A percentile compares a stretch with the other conserved stretches of the same genome.
Evolutionary conservation across 1,140 invertebrate species (phyloP).

Genomic region (Phenacoccus solenopsis): DNA sequence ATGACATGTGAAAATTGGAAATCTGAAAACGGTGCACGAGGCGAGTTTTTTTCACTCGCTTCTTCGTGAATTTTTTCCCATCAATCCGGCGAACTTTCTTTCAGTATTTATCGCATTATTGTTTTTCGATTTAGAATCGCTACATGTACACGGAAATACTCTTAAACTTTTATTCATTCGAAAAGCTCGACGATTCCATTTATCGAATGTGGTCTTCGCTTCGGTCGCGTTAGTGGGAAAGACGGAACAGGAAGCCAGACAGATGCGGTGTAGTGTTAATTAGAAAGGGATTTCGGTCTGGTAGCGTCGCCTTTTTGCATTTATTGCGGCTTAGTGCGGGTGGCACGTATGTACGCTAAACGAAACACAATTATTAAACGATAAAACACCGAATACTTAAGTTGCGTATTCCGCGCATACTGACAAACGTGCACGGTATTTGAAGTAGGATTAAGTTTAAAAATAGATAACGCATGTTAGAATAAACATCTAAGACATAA

Average conservation of each 20-base stretch:
- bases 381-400: slow-evolving; percentile 2
- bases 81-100: neutral
- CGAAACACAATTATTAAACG: slow-evolving; percentile 2
- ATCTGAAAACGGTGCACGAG: neutral
- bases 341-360: neutral
- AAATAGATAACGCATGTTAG: slow-evolving; percentile 15
- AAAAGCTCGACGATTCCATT: neutral
- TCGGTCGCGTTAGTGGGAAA: too few relatives aligned
- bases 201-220: neutral
- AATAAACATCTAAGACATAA: slow-evolving; percentile 16
- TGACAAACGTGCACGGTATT: neutral
- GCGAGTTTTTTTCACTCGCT: neutral
- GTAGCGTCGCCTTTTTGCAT: neutral
- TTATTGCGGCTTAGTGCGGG: neutral
- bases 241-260: too few relatives aligned
- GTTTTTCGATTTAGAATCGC: neutral
- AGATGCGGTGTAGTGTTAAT: too few relatives aligned
- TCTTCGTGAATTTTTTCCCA: neutral
- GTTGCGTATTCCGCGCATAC: neutral
- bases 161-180: neutral
- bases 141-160: slow-evolving; percentile 5
- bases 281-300: neutral
- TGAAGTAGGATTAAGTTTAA: slow-evolving; percentile 11
- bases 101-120: slow-evolving; percentile 15
- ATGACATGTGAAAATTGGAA: neutral